phyloP scores from a whole-genome alignment of 2,888 invertebrate genomes.

The Cephus sareptanus region DNA sequence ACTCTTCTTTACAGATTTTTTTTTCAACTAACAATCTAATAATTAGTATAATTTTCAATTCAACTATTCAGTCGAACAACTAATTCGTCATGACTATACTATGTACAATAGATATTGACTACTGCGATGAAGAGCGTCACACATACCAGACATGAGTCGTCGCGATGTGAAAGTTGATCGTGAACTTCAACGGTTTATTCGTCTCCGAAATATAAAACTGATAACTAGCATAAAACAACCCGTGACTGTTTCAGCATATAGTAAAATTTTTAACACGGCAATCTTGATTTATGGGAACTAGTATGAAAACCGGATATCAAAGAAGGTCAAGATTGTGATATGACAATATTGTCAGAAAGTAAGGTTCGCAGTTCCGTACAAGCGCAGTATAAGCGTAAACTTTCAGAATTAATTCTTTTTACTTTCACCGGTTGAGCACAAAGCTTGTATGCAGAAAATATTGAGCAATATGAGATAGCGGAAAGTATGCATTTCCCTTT shows the following conservation, averaged over 20 bases:
- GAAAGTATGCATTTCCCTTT: not conserved
- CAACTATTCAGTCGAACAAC: not conserved
- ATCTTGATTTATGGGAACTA: not conserved
- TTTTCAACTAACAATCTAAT: too few species aligned
- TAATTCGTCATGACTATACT: not conserved
- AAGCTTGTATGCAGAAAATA: not conserved
- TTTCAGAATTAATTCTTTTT: not conserved
- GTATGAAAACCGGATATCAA: not conserved
- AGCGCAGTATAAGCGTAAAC: not conserved
- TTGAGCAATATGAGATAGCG: not conserved
- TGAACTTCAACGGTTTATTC: conserved; percentile 53
- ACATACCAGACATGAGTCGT: conserved; percentile 42
- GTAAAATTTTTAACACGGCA: not conserved
- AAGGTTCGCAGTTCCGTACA: not conserved
- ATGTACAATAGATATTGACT: conserved; percentile 13
- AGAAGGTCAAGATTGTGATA: not conserved
- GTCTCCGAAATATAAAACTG: conserved; percentile 27
- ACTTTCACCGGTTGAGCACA: not conserved
- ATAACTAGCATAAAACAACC: not conserved
- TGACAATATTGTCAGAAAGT: not conserved
- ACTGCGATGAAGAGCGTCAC: conserved; percentile 30
- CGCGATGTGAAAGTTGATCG: conserved; percentile 61
- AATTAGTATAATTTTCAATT: not conserved
- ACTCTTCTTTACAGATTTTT: not conserved
- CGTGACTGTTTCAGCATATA: not conserved